Evolutionary conservation across 2,797 vertebrate species (phyloP).

Genomic region (Brachymystax lenok): DNA sequence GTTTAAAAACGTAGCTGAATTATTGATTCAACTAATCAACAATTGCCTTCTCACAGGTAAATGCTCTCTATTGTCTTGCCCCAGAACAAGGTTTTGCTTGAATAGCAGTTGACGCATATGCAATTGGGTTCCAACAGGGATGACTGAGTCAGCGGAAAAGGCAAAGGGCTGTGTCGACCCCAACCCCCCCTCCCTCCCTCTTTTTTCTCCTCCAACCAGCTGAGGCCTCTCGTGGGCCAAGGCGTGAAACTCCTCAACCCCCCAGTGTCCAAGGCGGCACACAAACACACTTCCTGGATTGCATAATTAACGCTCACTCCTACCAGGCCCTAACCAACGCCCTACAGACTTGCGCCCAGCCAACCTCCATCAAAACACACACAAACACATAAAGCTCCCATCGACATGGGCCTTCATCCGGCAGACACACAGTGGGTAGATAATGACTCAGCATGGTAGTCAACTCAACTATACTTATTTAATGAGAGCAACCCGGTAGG

Average conservation of each 20-base stretch:
- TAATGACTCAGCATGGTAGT: slow-evolving; percentile 30
- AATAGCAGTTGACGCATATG: neutral
- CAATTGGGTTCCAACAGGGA: neutral
- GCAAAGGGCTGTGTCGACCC: neutral
- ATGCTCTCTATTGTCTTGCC: no score
- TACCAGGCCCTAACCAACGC: slow-evolving; percentile 11
- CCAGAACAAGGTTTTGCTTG: neutral
- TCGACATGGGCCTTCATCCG: neutral
- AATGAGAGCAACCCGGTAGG: slow-evolving; percentile 14
- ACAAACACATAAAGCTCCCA: slow-evolving; percentile 8
- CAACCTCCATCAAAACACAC: slow-evolving; percentile 1
- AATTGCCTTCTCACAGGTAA: no score
- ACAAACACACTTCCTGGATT: slow-evolving; percentile 20
- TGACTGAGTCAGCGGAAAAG: neutral
- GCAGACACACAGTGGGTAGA: slow-evolving; percentile 15
- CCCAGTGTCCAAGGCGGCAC: neutral
- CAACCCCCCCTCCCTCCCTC: neutral
- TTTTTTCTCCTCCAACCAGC: neutral
- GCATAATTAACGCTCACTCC: slow-evolving; percentile 23
- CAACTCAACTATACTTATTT: slow-evolving; percentile 9
- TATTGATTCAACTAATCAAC: no score
- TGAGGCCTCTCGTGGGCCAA: slow-evolving; percentile 5
- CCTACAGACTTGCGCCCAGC: no score
- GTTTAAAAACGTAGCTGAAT: no score
- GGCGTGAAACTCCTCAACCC: neutral